These are phyloP conservation scores for Eledona agricola DNA, from an alignment of 2,888 invertebrate species.

Conservation along the genomic window DNA sequence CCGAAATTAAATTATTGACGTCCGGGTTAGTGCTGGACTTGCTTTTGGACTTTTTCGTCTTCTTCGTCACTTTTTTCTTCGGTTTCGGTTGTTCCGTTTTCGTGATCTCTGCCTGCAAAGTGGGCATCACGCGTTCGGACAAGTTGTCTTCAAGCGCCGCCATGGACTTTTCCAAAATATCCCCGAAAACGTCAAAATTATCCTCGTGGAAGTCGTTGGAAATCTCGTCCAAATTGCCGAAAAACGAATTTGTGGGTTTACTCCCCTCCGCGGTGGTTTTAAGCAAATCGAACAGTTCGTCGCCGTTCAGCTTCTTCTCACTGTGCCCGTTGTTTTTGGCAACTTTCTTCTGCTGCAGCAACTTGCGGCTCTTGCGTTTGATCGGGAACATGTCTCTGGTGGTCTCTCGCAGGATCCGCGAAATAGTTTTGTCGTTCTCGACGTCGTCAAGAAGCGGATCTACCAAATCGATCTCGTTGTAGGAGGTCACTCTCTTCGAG, in stretches of 20 bases:
- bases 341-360: constrained; percentile 9
- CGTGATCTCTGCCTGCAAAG: background rate
- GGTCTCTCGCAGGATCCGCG: constrained; percentile 30
- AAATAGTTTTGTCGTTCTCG: constrained; percentile 32
- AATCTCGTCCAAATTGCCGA: constrained; percentile 42
- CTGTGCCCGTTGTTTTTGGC: constrained; percentile 29
- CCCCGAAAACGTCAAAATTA: constrained; percentile 46
- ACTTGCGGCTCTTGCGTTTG: constrained; percentile 10
- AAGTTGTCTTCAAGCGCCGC: constrained; percentile 39
- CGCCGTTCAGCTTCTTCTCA: constrained; percentile 48
- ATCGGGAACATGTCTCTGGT: constrained; percentile 18
- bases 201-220: constrained; percentile 45
- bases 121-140: constrained; percentile 1
- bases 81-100: background rate
- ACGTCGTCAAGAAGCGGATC: constrained; percentile 50
- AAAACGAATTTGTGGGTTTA: constrained; percentile 42
- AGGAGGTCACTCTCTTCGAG: constrained; percentile 51
- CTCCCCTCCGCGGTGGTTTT: constrained; percentile 49
- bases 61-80: background rate
- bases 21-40: too few species aligned
- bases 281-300: constrained; percentile 52
- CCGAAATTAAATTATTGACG: too few species aligned
- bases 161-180: constrained; percentile 45
- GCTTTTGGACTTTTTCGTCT: too few species aligned
- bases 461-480: constrained; percentile 53